phyloP scores from a whole-genome alignment of 2,113 vertebrate genomes.

The Mionectes macconnelli region DNA sequence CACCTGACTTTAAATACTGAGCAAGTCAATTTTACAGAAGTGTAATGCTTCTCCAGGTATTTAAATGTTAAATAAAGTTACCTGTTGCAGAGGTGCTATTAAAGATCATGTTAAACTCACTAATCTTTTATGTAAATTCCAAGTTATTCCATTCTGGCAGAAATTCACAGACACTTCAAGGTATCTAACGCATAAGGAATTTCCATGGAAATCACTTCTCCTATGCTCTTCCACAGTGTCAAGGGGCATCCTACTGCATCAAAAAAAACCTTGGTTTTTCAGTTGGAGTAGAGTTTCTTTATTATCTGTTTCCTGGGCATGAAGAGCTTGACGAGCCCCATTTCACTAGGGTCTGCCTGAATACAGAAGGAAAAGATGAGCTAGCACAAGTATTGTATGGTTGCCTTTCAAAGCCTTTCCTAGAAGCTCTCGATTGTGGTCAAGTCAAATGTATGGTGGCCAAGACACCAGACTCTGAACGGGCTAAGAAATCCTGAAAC shows the following conservation, averaged over 20 bases:
- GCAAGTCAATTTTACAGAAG: background rate
- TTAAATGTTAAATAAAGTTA: background rate
- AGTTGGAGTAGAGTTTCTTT: background rate
- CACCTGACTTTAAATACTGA: background rate
- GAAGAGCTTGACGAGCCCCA: too few relatives aligned
- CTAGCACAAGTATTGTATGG: rapidly evolving
- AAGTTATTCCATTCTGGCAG: background rate
- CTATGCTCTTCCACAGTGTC: background rate
- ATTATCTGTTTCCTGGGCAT: background rate
- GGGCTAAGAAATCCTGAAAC: background rate
- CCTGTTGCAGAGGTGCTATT: background rate
- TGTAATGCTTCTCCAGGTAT: background rate
- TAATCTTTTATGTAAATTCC: background rate
- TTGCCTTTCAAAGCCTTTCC: background rate
- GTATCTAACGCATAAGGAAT: background rate
- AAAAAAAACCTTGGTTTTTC: background rate
- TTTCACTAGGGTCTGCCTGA: background rate
- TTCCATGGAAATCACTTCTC: background rate
- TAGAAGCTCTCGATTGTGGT: background rate
- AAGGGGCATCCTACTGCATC: background rate
- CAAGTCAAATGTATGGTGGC: background rate
- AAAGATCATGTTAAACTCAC: background rate
- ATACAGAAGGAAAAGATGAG: background rate
- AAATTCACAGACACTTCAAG: background rate
- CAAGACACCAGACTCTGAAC: background rate